Conservation (phyloP, 2,113 vertebrate genomes). For the Motacilla tschutschensis region DNA sequence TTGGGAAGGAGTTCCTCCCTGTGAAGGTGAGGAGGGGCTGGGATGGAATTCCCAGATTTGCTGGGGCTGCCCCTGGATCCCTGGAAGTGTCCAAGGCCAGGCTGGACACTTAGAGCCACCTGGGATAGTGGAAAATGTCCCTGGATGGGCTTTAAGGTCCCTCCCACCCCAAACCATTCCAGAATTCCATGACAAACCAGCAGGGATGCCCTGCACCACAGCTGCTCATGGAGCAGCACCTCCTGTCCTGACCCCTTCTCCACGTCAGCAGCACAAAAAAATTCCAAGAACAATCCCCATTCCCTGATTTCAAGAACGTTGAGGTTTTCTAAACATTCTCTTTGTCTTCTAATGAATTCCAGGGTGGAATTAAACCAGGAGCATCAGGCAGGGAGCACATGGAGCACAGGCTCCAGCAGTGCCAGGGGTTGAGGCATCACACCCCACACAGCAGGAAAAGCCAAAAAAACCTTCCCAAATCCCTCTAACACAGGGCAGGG, state of each 20-base stretch:
- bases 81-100: not conserved
- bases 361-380: not conserved
- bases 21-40: not conserved
- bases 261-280: not conserved
- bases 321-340: not conserved
- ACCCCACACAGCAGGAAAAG: not conserved
- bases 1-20: not conserved
- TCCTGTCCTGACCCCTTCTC: not conserved
- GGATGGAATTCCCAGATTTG: not conserved
- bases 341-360: not conserved
- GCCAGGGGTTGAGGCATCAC: not conserved
- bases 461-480: not conserved
- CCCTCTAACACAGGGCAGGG: not conserved
- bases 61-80: not conserved
- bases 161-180: not conserved
- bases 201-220: accelerated
- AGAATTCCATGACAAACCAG: not conserved
- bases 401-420: not conserved
- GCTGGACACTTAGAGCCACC: accelerated
- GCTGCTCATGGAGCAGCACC: not conserved
- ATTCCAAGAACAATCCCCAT: not conserved
- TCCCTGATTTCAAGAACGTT: not conserved
- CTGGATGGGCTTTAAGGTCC: not conserved
- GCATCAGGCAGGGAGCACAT: not conserved
- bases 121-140: not conserved